phyloP scores from a whole-genome alignment of 2,888 invertebrate species.

The Glomeris marginata region DNA sequence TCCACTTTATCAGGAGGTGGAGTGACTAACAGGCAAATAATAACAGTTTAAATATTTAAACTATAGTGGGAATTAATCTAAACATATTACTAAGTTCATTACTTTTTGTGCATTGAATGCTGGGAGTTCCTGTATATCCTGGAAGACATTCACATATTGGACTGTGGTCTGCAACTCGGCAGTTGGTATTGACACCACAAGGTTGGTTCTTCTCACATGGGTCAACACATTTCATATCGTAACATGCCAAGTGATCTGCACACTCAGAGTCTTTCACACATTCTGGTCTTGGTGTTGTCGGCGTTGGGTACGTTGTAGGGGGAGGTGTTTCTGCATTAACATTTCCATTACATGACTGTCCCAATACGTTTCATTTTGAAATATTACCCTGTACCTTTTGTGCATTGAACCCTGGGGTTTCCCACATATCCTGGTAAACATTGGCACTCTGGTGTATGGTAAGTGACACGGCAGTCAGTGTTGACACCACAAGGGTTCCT shows the following conservation, averaged over 20 bases:
- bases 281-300: slow-evolving; percentile 2
- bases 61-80: not conserved
- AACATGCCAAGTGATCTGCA: slow-evolving; percentile 10
- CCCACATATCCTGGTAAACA: slow-evolving; percentile 77
- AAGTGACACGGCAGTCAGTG: too few relatives aligned
- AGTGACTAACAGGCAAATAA: not conserved
- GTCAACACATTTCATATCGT: slow-evolving; percentile 8
- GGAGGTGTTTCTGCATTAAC: not conserved
- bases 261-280: slow-evolving; percentile 6
- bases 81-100: slow-evolving; percentile 31
- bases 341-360: too few relatives aligned
- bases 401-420: slow-evolving; percentile 11
- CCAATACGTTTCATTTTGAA: too few relatives aligned
- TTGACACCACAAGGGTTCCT: slow-evolving; percentile 39
- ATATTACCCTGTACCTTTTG: too few relatives aligned
- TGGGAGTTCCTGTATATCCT: slow-evolving; percentile 22
- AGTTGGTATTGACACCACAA: slow-evolving; percentile 20
- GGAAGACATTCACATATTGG: slow-evolving; percentile 20
- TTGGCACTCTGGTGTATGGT: slow-evolving; percentile 60
- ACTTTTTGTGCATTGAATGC: slow-evolving; percentile 61
- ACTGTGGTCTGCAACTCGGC: slow-evolving; percentile 19
- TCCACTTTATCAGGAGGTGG: not conserved
- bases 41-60: not conserved
- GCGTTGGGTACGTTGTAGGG: not conserved
- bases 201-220: slow-evolving; percentile 9